Evolutionary conservation across 30 jellyfish, hydroid and myxozoan species (phyloP).

Genomic region (Chrysaora quinquecirrha): DNA sequence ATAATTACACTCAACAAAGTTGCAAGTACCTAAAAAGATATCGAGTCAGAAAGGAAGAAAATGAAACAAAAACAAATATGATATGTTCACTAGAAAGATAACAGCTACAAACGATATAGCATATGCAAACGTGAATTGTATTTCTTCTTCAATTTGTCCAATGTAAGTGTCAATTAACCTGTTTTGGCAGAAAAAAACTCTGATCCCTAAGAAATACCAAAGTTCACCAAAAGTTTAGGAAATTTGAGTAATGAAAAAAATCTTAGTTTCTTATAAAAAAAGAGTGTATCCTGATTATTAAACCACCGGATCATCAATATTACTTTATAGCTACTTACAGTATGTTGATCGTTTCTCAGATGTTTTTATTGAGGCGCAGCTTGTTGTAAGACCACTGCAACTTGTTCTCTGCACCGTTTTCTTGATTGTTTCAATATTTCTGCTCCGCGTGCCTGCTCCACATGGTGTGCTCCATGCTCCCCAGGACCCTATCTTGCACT

Average conservation of each 20-base stretch:
- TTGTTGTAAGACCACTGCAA: constrained; percentile 35
- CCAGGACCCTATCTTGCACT: constrained; percentile 50
- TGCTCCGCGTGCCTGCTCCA: constrained; percentile 28
- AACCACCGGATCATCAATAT: neutral
- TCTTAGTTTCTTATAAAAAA: too few species aligned
- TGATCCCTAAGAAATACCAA: neutral
- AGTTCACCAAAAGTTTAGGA: neutral
- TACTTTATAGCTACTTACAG: neutral
- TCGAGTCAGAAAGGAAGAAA: too few species aligned
- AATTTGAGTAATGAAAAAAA: too few species aligned
- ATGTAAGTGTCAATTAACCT: too few species aligned
- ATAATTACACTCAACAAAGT: neutral
- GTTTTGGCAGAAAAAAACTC: neutral
- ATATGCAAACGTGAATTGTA: too few species aligned
- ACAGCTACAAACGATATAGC: too few species aligned
- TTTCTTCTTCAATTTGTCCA: too few species aligned
- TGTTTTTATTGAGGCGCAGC: constrained; percentile 2
- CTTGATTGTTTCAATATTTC: neutral
- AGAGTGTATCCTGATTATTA: too few species aligned
- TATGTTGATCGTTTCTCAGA: neutral
- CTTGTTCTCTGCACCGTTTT: neutral
- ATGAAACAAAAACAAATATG: too few species aligned
- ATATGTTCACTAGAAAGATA: too few species aligned
- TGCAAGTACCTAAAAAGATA: neutral
- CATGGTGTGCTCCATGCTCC: constrained; percentile 45